Base-by-base conservation (phyloP, 2,797 vertebrate genomes). In the Thunnus albacares region DNA sequence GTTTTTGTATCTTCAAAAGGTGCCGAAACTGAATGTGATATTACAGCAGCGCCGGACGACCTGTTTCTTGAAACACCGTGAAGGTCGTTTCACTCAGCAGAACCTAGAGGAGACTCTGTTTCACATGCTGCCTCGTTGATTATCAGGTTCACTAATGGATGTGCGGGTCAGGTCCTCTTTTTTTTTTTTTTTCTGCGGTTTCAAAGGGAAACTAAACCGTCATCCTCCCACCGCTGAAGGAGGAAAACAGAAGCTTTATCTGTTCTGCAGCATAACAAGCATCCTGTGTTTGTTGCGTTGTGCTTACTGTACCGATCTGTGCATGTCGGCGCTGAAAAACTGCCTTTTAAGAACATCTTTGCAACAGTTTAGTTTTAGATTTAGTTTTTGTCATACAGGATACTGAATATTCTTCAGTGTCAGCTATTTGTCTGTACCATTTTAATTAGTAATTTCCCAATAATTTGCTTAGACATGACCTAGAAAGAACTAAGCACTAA, bases 61-160 rank as follows among this genome's bases (percentile, higher is more conserved):
- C 13, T 2, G 35, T 7, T 30, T n/a, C 41, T 58, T 18, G 3
- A 68, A 69, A 73, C 9, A 55, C 22, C 7, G 14, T 57, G 3
- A 28, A 68, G 77, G 57, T 62, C 28, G 22, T 49, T 68, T 45
- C 57, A 38, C 28, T 51, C 20, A 49, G 56, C 43, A 57, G 22
- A 45, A 20, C 9, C 41, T 7, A 35, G 20, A 60, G 43, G 4
- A n/a, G n/a, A 20, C 26, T 75, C 43, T 9, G 22, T 63, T 43
- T 43, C 57, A 5, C 35, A 3, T 1, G 35, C 45, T 20, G 55
- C n/a, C 1, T 7, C 20, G 71, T 17, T 51, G 64, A 68, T 69
- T 24, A 47, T 57, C 43, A 55, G 52, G 52, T 35, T 63, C 64
- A 52, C 52, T 64, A 64, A 75, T 70, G 66, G 71, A 57, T 3